Conservation (phyloP, 2,797 vertebrate genomes). For the Thalassophryne amazonica region DNA sequence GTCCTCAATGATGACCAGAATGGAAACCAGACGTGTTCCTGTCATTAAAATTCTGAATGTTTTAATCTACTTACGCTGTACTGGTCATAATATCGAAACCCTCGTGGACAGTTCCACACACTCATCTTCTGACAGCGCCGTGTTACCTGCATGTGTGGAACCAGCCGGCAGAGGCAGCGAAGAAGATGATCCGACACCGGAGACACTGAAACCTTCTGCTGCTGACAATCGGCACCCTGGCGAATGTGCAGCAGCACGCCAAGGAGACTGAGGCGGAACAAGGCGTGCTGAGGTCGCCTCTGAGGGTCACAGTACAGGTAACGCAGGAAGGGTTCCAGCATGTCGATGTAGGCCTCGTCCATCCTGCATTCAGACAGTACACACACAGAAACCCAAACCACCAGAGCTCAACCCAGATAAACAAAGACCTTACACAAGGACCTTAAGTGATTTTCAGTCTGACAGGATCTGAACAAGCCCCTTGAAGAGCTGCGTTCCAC, state of each 20-base stretch:
- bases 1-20: too few relatives aligned
- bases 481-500: too few relatives aligned
- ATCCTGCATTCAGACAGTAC: slow-evolving; percentile 72
- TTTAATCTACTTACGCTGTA: too few relatives aligned
- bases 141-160: slow-evolving; percentile 86
- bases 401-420: too few relatives aligned
- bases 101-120: not conserved
- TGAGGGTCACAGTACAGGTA: slow-evolving; percentile 91
- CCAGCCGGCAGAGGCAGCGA: slow-evolving; percentile 79
- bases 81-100: not conserved
- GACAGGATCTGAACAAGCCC: too few relatives aligned
- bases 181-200: slow-evolving; percentile 71
- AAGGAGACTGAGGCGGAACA: slow-evolving; percentile 83
- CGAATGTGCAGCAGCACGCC: slow-evolving; percentile 76
- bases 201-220: slow-evolving; percentile 14
- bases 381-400: too few relatives aligned
- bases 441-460: too few relatives aligned
- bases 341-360: slow-evolving; percentile 74
- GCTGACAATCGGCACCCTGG: slow-evolving; percentile 12
- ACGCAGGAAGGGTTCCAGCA: slow-evolving; percentile 88
- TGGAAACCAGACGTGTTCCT: too few relatives aligned
- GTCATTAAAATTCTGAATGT: too few relatives aligned
- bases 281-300: slow-evolving; percentile 80
- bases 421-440: too few relatives aligned
- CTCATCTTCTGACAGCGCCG: not conserved